Percentiles rank a stretch among this genome's conserved stretches.
Conservation (phyloP, 2,888 invertebrate species). For the Oxyteleia sp. region DNA sequence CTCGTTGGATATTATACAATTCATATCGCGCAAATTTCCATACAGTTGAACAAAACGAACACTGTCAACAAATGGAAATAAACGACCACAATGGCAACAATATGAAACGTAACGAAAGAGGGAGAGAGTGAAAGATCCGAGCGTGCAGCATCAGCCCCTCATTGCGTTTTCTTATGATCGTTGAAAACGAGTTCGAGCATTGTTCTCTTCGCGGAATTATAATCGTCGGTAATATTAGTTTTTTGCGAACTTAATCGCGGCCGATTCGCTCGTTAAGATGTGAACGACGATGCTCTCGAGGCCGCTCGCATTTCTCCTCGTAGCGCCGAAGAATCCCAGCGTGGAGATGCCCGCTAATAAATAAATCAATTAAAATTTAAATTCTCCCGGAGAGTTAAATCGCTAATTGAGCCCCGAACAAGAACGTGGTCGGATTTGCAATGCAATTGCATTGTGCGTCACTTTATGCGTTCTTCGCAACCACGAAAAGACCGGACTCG, state of each 20-base stretch:
- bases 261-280: too few relatives aligned
- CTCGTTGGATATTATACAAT: slow-evolving; percentile 41
- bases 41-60: slow-evolving; percentile 45
- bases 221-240: too few relatives aligned
- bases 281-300: slow-evolving; percentile 74
- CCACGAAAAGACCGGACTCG: slow-evolving; percentile 67
- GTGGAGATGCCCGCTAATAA: slow-evolving; percentile 77
- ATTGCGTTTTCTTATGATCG: slow-evolving; percentile 67
- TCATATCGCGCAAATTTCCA: slow-evolving; percentile 50
- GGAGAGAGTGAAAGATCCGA: slow-evolving; percentile 27
- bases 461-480: slow-evolving; percentile 62
- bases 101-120: slow-evolving; percentile 39
- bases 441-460: slow-evolving; percentile 76
- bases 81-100: slow-evolving; percentile 17
- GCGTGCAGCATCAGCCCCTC: slow-evolving; percentile 34
- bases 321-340: slow-evolving; percentile 80
- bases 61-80: slow-evolving; percentile 17
- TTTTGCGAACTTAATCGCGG: too few relatives aligned
- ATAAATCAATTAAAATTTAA: slow-evolving; percentile 85
- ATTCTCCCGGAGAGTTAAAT: slow-evolving; percentile 81
- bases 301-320: slow-evolving; percentile 82
- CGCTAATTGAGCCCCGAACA: slow-evolving; percentile 81
- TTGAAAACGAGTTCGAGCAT: too few relatives aligned
- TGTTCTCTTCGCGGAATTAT: too few relatives aligned
- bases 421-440: slow-evolving; percentile 82